Base-by-base conservation (phyloP, 2,797 vertebrate species). In the Aselliscus stoliczkanus region DNA sequence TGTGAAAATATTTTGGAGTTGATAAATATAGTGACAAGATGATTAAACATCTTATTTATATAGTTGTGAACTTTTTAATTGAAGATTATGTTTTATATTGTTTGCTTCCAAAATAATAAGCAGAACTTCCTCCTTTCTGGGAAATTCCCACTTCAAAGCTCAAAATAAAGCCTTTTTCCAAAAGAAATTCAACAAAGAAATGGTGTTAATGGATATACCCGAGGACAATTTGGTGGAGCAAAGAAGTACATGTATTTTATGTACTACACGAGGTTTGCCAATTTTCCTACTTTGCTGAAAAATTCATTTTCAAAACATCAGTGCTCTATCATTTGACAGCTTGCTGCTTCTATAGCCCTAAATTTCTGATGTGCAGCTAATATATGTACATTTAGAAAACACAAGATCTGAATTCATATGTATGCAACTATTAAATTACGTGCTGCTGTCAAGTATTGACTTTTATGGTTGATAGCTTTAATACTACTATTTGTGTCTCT, bases 401-500 rank as follows among this genome's bases (percentile, higher is more conserved):
- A 93, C 39, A 77, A 89, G 60, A 95, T 97, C 89, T 97, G 96
- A 98, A 98, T 98, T 98, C 90, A 89, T 94, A 98, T 88, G 95
- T 79, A 94, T 18, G 62, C 83, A 98, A 96, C 90, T 97, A 92
- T 97, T 97, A 98, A 97, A 98, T 98, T 97, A 96, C 94, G 94
- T 50, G 87, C 81, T 95, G 83, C 95, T 97, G 83, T 97, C 95
- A 98, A 97, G 94, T 97, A 98, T 97, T 97, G 97, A 98, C 97
- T 94, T 98, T 98, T 97, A 93, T 97, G 97, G 95, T 96, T 96
- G 94, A 98, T 97, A 97, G 93, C 88, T 98, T 98, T 97, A 98
- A 98, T 98, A 98, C 97, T 97, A 93, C 93, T 98, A 97, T 98
- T 98, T 98, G 97, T 97, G 69, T 97, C 94, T 97, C 95, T 98